These are phyloP conservation scores for Nemoura dubitans DNA, from an alignment of 2,888 invertebrate genomes.

Conservation along the genomic window DNA sequence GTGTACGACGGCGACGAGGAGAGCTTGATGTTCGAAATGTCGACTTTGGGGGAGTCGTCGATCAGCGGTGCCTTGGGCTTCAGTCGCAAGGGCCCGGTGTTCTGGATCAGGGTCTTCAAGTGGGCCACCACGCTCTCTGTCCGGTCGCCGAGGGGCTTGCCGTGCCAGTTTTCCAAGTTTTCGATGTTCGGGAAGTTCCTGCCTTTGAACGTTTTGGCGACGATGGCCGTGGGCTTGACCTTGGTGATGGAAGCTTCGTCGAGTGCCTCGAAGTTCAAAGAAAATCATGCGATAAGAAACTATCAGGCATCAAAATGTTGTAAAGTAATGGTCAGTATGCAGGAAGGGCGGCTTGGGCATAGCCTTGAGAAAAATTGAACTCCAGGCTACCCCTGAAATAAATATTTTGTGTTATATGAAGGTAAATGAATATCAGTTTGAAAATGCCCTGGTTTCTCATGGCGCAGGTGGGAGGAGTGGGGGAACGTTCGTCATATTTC, in stretches of 20 bases:
- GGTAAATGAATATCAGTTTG: no score
- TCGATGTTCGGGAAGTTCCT: constrained; percentile 89
- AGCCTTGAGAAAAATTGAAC: no score
- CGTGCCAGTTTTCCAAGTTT: constrained; percentile 96
- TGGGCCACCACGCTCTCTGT: constrained; percentile 74
- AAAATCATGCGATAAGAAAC: no score
- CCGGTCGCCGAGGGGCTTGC: constrained; percentile 91
- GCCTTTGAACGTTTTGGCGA: constrained; percentile 97
- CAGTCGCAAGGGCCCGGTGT: constrained; percentile 70
- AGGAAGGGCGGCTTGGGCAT: no score
- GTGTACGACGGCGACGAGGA: constrained; percentile 86
- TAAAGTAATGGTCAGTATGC: no score
- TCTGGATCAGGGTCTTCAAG: constrained; percentile 73
- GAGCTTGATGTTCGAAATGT: constrained; percentile 76
- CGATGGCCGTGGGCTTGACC: constrained; percentile 90
- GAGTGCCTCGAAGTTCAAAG: constrained; percentile 68
- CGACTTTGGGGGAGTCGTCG: constrained; percentile 76
- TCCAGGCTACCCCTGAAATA: no score
- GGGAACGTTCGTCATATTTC: no score
- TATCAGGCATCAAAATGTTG: no score
- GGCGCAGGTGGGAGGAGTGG: no score
- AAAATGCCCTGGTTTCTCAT: no score
- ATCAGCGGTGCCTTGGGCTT: constrained; percentile 71
- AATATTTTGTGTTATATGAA: no score
- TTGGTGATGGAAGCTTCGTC: constrained; percentile 77